Evolutionary conservation across 2,888 invertebrate species (phyloP).

Genomic region (Perizoma affinitatum): DNA sequence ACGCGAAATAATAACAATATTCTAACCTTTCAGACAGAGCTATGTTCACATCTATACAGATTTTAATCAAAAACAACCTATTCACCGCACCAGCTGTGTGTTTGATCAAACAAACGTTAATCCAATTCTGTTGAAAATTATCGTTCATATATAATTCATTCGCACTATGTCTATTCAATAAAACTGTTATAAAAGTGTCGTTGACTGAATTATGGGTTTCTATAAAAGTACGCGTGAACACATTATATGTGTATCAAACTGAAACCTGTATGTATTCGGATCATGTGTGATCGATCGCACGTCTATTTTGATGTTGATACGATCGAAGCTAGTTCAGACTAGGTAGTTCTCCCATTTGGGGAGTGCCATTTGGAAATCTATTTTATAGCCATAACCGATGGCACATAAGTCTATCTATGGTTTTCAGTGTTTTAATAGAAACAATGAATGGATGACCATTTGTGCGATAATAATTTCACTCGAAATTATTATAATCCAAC

Average conservation of each 20-base stretch:
- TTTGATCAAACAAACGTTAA: conserved; percentile 14
- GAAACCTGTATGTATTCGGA: conserved; percentile 5
- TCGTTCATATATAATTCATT: conserved; percentile 6
- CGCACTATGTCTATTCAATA: conserved; percentile 21
- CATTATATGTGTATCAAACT: conserved; percentile 20
- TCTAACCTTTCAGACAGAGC: too few species aligned
- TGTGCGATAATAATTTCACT: too few species aligned
- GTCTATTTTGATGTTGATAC: background rate
- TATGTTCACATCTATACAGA: background rate
- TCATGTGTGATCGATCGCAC: conserved; percentile 12
- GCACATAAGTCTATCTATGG: too few species aligned
- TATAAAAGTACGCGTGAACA: conserved; percentile 8
- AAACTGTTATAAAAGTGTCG: conserved; percentile 19
- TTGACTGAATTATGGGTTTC: conserved; percentile 24
- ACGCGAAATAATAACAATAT: too few species aligned
- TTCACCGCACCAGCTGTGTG: conserved; percentile 19
- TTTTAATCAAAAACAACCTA: conserved; percentile 9
- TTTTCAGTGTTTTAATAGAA: too few species aligned
- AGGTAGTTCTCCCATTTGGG: too few species aligned
- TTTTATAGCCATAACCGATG: too few species aligned
- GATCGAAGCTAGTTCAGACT: too few species aligned
- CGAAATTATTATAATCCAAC: too few species aligned
- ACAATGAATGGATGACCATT: too few species aligned
- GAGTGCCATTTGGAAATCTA: too few species aligned
- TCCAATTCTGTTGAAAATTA: conserved; percentile 19